These are phyloP conservation scores for Atopsyche davidsoni DNA, from an alignment of 1,140 invertebrate genomes.

Conservation along the genomic window DNA sequence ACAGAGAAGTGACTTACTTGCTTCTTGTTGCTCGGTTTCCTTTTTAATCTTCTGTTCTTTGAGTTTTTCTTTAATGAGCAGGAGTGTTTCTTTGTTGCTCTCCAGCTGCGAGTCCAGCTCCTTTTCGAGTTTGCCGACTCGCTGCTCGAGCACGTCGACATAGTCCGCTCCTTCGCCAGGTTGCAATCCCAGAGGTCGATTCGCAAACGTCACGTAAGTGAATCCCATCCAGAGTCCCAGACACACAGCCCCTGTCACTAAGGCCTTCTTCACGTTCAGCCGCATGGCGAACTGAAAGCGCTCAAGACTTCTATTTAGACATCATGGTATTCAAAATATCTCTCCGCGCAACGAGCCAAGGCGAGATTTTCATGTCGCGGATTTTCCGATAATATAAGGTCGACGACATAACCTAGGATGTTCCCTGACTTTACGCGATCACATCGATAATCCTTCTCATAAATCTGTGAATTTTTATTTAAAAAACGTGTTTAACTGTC, in stretches of 20 bases:
- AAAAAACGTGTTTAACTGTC: too few relatives aligned
- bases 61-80: constrained; percentile 36
- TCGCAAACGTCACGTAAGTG: constrained; percentile 21
- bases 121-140: constrained; percentile 34
- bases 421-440: neutral
- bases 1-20: too few relatives aligned
- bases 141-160: constrained; percentile 32
- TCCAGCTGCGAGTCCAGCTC: constrained; percentile 35
- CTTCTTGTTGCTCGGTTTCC: too few relatives aligned
- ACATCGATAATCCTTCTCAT: neutral
- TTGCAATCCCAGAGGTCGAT: constrained; percentile 13
- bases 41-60: too few relatives aligned
- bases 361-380: too few relatives aligned
- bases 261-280: constrained; percentile 26
- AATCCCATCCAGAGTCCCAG: constrained; percentile 21
- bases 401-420: too few relatives aligned
- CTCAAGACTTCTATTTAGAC: neutral
- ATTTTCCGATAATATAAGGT: too few relatives aligned
- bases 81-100: constrained; percentile 36
- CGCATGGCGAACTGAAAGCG: constrained; percentile 17
- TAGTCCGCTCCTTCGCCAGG: constrained; percentile 1
- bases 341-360: too few relatives aligned
- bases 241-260: constrained; percentile 17
- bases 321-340: too few relatives aligned
- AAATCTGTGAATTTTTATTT: neutral